Conservation (phyloP, 2,113 vertebrate species). For the Catharus bicknelli region DNA sequence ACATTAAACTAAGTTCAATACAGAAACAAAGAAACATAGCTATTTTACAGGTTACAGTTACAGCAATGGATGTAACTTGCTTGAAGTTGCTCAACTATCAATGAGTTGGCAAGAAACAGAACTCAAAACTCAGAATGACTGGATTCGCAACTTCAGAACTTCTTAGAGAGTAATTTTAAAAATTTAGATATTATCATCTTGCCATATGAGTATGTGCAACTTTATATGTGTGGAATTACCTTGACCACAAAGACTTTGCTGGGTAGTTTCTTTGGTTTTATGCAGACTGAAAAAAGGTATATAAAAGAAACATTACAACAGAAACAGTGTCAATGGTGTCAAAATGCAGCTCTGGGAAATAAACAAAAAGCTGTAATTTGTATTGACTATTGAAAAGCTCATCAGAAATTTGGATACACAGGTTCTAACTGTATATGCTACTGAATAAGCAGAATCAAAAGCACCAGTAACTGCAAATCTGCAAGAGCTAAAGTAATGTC, state of each 20-base stretch:
- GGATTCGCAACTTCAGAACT: not conserved
- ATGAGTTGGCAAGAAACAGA: not conserved
- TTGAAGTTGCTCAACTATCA: not conserved
- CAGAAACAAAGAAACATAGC: not conserved
- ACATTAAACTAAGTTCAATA: not conserved
- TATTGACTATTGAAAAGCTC: not conserved
- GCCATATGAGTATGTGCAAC: not conserved
- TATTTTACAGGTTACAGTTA: not conserved
- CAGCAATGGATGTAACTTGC: not conserved
- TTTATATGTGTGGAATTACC: not conserved
- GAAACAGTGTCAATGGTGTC: not conserved
- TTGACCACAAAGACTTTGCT: not conserved
- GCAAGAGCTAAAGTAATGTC: not conserved
- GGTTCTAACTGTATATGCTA: not conserved
- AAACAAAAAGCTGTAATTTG: not conserved
- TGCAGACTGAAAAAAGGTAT: not conserved
- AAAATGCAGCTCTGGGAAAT: not conserved
- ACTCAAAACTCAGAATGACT: not conserved
- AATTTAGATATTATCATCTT: not conserved
- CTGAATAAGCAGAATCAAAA: conserved; percentile 27
- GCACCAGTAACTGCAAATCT: not conserved
- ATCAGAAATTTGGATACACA: not conserved
- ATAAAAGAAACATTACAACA: not conserved
- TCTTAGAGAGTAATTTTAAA: not conserved
- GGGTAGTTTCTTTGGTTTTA: not conserved